Base-by-base conservation (phyloP, 2,888 invertebrate genomes). In the Tridacna gigas region DNA sequence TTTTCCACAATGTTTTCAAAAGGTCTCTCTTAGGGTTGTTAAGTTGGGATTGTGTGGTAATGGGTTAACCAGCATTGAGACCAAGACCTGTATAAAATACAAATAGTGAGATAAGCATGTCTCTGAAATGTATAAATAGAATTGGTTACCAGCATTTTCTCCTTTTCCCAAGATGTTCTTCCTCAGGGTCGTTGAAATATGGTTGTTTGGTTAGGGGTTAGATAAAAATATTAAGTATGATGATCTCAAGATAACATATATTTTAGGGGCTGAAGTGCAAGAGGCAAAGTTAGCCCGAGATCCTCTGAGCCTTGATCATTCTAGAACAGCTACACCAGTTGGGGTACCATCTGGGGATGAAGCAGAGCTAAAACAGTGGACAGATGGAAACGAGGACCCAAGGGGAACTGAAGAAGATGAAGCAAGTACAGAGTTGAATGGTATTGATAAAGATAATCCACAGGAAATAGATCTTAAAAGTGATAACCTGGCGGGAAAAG, bases 331-430 rank as follows among this genome's bases (percentile, higher is more conserved):
- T 37, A 87, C 84, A 1, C 87, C 86, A 20, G 74, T 84, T 22
- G 84, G 80, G 66, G 60, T 76, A 13, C 76, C 80, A 11, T 84
- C 87, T 20, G 85, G 83, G 51, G 87, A 87, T 28, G 84, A 87
- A 73, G 87, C 79, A 11, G 85, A 87, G 37, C 20, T 84, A n/a
- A 80, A 79, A 51, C 78, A 87, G 63, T 84, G 87, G 84, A 83
- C 79, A 47, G 77, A 81, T 12, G 84, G 77, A 25, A 66, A 65
- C 0, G 81, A 81, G 63, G 85, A 51, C 22, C 83, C 78, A 9
- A 69, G 86, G 28, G 79, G 80, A 45, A 74, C 65, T 25, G 87
- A 87, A 45, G 84, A 56, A 22, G 83, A 83, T 69, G 84, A 84
- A n/a, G 51, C 20, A 0, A 51, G 71, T 71, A 9, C n/a, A 67